These are phyloP conservation scores for Lanius ludovicianus DNA, from an alignment of 2,113 vertebrate species.

Conservation along the genomic window DNA sequence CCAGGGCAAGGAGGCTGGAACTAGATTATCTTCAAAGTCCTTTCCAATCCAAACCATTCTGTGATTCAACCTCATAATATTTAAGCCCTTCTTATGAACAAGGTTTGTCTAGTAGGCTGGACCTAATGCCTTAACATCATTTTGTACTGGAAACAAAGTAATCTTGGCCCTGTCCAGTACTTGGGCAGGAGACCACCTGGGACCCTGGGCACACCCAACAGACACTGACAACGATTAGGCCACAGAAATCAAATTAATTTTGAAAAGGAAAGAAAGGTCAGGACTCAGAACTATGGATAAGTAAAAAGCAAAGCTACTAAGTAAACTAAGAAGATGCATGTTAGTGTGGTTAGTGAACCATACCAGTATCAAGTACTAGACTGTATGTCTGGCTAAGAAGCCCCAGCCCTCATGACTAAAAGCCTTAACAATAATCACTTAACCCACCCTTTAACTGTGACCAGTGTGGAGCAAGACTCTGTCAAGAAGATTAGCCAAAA, in stretches of 20 bases:
- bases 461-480: not conserved
- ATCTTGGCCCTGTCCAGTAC: not conserved
- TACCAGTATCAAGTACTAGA: not conserved
- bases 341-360: not conserved
- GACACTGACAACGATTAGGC: not conserved
- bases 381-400: not conserved
- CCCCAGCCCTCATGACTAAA: not conserved
- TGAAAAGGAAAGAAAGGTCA: not conserved
- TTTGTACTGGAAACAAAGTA: not conserved
- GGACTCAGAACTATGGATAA: not conserved
- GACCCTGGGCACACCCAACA: not conserved
- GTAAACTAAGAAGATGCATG: not conserved
- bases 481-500: not conserved
- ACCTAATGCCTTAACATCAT: not conserved
- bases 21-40: not conserved
- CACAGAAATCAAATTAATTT: not conserved
- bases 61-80: not conserved
- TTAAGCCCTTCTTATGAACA: not conserved
- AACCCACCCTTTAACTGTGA: not conserved
- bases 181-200: not conserved
- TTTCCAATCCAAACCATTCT: not conserved
- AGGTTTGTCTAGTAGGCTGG: not conserved
- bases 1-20: not conserved
- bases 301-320: not conserved
- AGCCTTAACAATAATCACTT: not conserved